Percentiles rank a stretch among this genome's conserved stretches.
Conservation (phyloP, 2,113 vertebrate species). For the Myrmecobius fasciatus region DNA sequence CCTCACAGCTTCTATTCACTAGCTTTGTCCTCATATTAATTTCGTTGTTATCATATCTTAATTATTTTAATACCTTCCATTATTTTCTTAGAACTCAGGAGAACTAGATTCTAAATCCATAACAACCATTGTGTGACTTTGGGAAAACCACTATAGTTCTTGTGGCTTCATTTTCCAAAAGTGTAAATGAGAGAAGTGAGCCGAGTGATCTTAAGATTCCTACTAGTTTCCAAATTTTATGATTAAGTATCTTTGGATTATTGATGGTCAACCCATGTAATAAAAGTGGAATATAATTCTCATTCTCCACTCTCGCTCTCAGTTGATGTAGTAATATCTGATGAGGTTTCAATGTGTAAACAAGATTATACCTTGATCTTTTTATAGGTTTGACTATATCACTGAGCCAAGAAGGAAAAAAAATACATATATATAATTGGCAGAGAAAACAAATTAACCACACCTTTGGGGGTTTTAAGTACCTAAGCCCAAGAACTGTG, state of each 20-base stretch:
- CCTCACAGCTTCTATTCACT: not conserved
- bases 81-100: not conserved
- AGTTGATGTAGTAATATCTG: not conserved
- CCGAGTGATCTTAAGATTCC: not conserved
- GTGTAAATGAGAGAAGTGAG: not conserved
- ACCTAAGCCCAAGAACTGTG: not conserved
- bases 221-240: not conserved
- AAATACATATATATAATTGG: no score
- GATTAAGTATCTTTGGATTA: not conserved
- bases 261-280: not conserved
- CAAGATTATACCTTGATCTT: not conserved
- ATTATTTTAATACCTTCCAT: not conserved
- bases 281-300: not conserved
- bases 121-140: not conserved
- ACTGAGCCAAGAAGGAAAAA: not conserved
- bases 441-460: not conserved
- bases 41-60: not conserved
- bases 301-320: not conserved
- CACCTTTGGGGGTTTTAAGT: not conserved
- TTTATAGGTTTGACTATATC: not conserved
- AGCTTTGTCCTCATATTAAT: not conserved
- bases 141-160: not conserved
- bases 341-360: not conserved
- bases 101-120: not conserved
- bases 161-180: not conserved